These are phyloP conservation scores for Cygnus atratus DNA, from an alignment of 2,113 vertebrate genomes.

Conservation along the genomic window DNA sequence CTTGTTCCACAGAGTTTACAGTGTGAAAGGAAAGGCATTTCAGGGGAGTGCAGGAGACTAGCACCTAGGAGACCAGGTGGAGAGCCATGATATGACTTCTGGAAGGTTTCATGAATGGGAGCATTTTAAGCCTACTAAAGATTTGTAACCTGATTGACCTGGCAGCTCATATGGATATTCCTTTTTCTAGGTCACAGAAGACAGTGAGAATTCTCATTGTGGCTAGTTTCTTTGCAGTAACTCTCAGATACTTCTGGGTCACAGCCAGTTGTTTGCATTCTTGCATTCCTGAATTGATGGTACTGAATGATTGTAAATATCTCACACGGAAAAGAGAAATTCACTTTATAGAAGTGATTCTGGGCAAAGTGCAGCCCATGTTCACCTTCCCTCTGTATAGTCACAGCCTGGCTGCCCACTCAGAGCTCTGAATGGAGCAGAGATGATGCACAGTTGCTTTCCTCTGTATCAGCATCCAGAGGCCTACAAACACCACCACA, in stretches of 20 bases:
- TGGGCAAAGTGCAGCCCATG: neutral
- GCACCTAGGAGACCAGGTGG: neutral
- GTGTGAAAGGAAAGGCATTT: neutral
- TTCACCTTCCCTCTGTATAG: neutral
- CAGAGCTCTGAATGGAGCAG: neutral
- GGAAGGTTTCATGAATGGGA: neutral
- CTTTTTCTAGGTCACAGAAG: slow-evolving; percentile 17
- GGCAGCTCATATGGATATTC: neutral
- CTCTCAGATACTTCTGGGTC: neutral
- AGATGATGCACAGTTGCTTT: fast-evolving
- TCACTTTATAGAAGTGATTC: slow-evolving; percentile 47
- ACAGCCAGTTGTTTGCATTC: slow-evolving; percentile 23
- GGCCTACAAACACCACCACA: neutral
- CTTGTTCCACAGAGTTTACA: neutral
- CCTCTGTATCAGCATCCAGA: neutral
- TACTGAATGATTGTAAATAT: slow-evolving; percentile 15
- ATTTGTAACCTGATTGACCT: neutral
- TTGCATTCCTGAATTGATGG: slow-evolving; percentile 36
- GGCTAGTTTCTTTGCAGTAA: neutral
- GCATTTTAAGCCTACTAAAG: neutral
- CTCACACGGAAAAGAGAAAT: slow-evolving; percentile 25
- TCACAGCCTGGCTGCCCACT: neutral
- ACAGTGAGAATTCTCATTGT: neutral
- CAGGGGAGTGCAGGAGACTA: neutral
- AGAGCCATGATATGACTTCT: neutral